Evolutionary conservation across 2,113 vertebrate species (phyloP).

Genomic region (Callorhinus ursinus): DNA sequence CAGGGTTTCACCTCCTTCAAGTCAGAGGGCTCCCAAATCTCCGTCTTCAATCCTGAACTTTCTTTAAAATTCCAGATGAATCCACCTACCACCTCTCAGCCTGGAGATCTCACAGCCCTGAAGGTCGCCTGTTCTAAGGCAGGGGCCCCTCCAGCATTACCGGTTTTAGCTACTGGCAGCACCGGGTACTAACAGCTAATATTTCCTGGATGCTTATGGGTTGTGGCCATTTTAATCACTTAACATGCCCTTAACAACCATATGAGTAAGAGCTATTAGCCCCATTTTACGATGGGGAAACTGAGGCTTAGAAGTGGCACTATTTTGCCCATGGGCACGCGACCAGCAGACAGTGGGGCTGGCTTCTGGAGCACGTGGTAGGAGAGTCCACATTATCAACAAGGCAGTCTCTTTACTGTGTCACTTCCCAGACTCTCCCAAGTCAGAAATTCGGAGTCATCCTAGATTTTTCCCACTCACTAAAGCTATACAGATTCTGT

Average conservation of each 20-base stretch:
- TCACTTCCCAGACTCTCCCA: neutral
- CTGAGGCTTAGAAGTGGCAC: neutral
- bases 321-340: neutral
- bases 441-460: neutral
- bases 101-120: neutral
- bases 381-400: neutral
- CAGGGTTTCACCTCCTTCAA: neutral
- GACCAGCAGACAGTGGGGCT: neutral
- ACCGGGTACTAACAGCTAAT: accelerated
- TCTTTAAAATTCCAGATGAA: neutral
- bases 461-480: neutral
- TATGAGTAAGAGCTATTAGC: neutral
- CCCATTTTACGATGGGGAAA: neutral
- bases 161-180: neutral
- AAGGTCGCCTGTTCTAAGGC: neutral
- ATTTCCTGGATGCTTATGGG: neutral
- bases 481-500: neutral
- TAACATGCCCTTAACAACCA: neutral
- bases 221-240: neutral
- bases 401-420: neutral
- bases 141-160: neutral
- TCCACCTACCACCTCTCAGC: neutral
- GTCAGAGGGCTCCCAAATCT: neutral
- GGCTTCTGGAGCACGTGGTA: neutral
- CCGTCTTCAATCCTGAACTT: neutral